Conservation (phyloP, 2,113 vertebrate genomes). For the Pimephales promelas region DNA sequence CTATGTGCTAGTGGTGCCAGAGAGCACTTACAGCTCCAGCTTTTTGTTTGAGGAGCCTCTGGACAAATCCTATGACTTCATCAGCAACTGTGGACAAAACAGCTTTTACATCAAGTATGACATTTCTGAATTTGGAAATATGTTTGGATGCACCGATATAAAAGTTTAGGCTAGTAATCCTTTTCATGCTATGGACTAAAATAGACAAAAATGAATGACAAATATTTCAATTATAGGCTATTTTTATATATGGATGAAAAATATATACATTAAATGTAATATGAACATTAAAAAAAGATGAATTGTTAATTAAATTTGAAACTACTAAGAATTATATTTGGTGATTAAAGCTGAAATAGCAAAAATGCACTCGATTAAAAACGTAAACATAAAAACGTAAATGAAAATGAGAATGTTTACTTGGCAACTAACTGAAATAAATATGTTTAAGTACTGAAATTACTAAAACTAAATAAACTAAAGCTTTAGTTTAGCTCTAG, state of each 20-base stretch:
- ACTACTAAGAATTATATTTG: no score
- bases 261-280: no score
- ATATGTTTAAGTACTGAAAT: background rate
- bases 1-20: constrained; percentile 89
- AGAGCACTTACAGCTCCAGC: constrained; percentile 82
- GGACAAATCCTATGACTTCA: constrained; percentile 96
- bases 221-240: background rate
- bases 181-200: background rate
- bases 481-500: no score
- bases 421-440: background rate
- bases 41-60: constrained; percentile 88
- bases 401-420: background rate
- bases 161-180: background rate
- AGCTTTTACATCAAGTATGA: constrained; percentile 90
- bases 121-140: background rate
- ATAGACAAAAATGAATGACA: background rate
- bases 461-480: background rate
- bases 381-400: background rate
- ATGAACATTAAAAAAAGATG: no score
- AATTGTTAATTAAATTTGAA: no score
- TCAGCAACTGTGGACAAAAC: constrained; percentile 90
- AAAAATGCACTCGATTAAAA: background rate
- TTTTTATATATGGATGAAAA: no score
- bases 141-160: background rate
- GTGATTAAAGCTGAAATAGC: no score